Conservation (phyloP, 2,888 invertebrate species). For the Platycheirus rosarum region DNA sequence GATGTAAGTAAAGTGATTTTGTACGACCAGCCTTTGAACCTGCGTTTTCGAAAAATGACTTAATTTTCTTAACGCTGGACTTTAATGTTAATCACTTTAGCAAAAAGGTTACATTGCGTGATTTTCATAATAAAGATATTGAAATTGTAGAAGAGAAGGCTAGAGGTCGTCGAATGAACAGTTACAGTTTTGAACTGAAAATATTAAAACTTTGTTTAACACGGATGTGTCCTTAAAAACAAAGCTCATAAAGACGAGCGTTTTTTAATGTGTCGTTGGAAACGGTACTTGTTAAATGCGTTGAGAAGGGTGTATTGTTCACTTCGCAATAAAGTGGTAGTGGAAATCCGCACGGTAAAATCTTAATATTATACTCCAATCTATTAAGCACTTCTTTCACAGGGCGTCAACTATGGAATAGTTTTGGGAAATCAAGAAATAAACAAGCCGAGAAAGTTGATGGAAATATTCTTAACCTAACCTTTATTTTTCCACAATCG, state of each 20-base stretch:
- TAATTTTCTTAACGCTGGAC: neutral
- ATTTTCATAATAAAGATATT: no score
- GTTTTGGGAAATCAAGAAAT: neutral
- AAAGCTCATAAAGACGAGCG: neutral
- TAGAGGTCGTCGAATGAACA: neutral
- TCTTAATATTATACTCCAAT: neutral
- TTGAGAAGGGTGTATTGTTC: neutral
- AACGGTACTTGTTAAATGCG: neutral
- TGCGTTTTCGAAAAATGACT: neutral
- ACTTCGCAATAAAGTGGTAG: neutral
- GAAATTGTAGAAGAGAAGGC: neutral
- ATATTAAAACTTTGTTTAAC: neutral
- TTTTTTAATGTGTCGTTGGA: neutral
- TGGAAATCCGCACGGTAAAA: neutral
- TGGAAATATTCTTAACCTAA: neutral
- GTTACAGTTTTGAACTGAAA: neutral
- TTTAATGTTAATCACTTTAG: no score
- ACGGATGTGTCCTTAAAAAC: neutral
- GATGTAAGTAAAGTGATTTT: neutral
- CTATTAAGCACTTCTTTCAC: neutral
- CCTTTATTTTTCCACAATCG: neutral
- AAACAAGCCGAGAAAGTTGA: neutral
- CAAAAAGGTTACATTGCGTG: no score
- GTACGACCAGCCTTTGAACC: neutral
- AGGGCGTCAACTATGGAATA: neutral